phyloP scores from a whole-genome alignment of 1,140 invertebrate genomes.

The Xylocopa sonorina region DNA sequence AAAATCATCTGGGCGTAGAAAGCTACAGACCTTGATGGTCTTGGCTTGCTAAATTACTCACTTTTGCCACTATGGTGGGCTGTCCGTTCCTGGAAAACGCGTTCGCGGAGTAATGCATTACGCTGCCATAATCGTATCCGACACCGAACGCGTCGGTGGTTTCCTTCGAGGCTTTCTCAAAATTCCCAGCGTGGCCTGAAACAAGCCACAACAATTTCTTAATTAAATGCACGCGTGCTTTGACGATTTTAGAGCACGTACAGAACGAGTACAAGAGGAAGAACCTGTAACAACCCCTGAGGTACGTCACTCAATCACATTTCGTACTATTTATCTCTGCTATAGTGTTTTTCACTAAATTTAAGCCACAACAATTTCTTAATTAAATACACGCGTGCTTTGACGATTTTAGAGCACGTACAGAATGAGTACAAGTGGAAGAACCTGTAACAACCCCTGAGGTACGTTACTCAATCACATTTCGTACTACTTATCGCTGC shows the following conservation, averaged over 20 bases:
- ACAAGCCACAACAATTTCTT: slow-evolving; percentile 26
- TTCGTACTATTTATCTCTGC: no score
- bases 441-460: neutral
- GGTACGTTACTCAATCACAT: neutral
- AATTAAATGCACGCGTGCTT: neutral
- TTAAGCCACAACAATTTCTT: slow-evolving; percentile 13
- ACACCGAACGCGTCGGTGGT: slow-evolving; percentile 85
- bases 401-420: neutral
- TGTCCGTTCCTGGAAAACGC: slow-evolving; percentile 89
- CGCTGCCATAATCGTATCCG: slow-evolving; percentile 89
- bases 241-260: neutral
- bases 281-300: neutral
- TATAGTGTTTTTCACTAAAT: no score
- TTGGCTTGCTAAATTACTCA: slow-evolving; percentile 69
- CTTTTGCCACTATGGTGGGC: slow-evolving; percentile 87
- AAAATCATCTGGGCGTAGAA: neutral
- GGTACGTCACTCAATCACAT: neutral
- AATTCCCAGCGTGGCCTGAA: slow-evolving; percentile 86
- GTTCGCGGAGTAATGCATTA: slow-evolving; percentile 92
- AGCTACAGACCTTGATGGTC: neutral
- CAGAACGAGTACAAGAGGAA: neutral
- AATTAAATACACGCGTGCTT: neutral
- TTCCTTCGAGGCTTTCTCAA: slow-evolving; percentile 84
- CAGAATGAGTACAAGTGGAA: neutral
- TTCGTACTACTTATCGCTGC: no score